Evolutionary conservation across 2,797 vertebrate genomes (phyloP).

Genomic region (Xyrichtys novacula): DNA sequence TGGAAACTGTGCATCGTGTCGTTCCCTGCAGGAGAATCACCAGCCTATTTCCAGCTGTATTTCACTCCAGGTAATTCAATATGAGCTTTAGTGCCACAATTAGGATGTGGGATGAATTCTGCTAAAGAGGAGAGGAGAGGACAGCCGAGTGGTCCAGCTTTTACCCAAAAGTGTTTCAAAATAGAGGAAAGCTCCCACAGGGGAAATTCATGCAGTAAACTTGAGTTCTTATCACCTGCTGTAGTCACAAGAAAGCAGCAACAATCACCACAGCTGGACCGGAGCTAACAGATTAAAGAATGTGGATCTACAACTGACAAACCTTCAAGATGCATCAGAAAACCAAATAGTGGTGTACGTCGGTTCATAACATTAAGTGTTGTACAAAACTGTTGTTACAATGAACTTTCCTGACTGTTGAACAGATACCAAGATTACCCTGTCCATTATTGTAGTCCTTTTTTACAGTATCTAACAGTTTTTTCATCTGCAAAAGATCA

Average conservation of each 20-base stretch:
- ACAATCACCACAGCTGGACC: not conserved
- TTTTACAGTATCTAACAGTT: no score
- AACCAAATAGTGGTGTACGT: no score
- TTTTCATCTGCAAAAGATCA: no score
- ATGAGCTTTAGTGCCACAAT: conserved; percentile 64
- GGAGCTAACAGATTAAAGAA: not conserved
- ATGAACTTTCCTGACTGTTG: no score
- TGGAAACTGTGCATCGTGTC: conserved; percentile 60
- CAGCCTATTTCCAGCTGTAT: conserved; percentile 59
- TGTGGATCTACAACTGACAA: not conserved
- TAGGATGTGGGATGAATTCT: conserved; percentile 60
- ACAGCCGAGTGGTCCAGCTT: not conserved
- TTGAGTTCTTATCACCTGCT: not conserved
- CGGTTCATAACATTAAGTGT: no score
- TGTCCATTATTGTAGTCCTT: no score
- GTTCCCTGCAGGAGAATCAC: conserved; percentile 73
- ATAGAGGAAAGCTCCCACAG: not conserved
- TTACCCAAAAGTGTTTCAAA: conserved; percentile 2
- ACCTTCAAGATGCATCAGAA: not conserved
- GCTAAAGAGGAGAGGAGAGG: conserved; percentile 26
- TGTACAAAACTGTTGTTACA: no score
- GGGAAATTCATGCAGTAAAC: not conserved
- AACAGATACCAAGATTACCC: no score
- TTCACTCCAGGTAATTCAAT: conserved; percentile 67
- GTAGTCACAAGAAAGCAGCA: not conserved